Evolutionary conservation across 2,797 vertebrate genomes (phyloP).

Genomic region (Triplophysa yarkandensis): DNA sequence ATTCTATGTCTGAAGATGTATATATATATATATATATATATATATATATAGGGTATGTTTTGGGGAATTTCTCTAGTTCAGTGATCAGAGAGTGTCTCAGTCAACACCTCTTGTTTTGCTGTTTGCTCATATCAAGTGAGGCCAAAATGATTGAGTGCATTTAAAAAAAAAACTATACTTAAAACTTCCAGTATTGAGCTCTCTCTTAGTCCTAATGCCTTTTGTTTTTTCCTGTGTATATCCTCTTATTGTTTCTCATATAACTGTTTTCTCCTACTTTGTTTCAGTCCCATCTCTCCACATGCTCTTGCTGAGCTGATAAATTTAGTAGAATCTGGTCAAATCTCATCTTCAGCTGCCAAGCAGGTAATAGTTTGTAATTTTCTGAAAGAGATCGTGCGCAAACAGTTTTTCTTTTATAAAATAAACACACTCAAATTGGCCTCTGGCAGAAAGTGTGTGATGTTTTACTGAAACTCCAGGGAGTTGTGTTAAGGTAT

Average conservation of each 20-base stretch:
- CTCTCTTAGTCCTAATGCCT: slow-evolving; percentile 25
- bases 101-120: slow-evolving; percentile 12
- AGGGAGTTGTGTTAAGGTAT: slow-evolving; percentile 17
- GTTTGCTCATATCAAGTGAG: slow-evolving; percentile 14
- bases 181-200: slow-evolving; percentile 37
- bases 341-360: slow-evolving; percentile 86
- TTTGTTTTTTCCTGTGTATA: background rate
- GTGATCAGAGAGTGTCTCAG: slow-evolving; percentile 17
- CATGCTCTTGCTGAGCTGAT: slow-evolving; percentile 84
- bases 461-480: background rate
- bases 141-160: slow-evolving; percentile 49
- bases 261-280: background rate
- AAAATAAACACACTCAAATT: background rate
- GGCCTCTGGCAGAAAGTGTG: background rate
- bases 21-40: too few species aligned
- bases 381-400: background rate
- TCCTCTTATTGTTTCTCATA: background rate
- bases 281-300: slow-evolving; percentile 80
- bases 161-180: slow-evolving; percentile 23
- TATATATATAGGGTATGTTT: slow-evolving; percentile 23
- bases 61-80: slow-evolving; percentile 17
- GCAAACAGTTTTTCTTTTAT: background rate
- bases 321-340: slow-evolving; percentile 82
- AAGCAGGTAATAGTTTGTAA: slow-evolving; percentile 79
- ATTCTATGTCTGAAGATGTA: slow-evolving; percentile 19